A percentile compares a stretch with the other conserved stretches of the same genome.
Evolutionary conservation across 2,888 invertebrate species (phyloP).

Genomic region (Acanthosepion esculentum): DNA sequence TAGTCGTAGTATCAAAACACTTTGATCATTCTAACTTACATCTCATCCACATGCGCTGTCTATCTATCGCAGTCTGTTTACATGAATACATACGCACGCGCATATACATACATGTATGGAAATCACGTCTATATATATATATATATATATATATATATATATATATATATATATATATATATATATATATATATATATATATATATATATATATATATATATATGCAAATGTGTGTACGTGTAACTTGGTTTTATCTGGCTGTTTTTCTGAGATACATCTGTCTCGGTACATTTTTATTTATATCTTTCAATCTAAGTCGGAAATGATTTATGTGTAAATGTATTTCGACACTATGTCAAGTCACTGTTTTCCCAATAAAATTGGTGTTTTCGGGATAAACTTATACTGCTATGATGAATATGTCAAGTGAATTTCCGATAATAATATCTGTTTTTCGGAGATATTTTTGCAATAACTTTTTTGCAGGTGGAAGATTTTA

Average conservation of each 20-base stretch:
- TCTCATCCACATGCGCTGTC: neutral
- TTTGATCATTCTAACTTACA: neutral
- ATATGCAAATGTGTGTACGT: neutral
- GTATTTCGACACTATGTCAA: neutral
- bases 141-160: neutral
- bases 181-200: neutral
- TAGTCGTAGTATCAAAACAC: neutral
- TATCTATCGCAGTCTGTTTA: neutral
- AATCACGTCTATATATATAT: neutral
- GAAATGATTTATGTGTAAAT: neutral
- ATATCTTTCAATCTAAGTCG: neutral
- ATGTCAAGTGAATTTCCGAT: too few relatives aligned
- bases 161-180: neutral
- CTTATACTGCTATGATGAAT: too few relatives aligned
- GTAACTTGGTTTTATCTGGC: neutral
- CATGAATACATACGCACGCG: neutral
- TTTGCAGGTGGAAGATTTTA: too few relatives aligned
- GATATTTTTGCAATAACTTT: too few relatives aligned
- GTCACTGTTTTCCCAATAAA: too few relatives aligned
- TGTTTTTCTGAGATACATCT: too few relatives aligned
- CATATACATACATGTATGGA: neutral
- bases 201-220: neutral
- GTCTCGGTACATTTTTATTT: neutral
- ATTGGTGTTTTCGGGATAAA: too few relatives aligned
- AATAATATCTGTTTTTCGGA: too few relatives aligned